Evolutionary conservation across 2,888 invertebrate species (phyloP), one percentile per base, ranked within the genome.

Genomic region (Acrobasis consociella): DNA sequence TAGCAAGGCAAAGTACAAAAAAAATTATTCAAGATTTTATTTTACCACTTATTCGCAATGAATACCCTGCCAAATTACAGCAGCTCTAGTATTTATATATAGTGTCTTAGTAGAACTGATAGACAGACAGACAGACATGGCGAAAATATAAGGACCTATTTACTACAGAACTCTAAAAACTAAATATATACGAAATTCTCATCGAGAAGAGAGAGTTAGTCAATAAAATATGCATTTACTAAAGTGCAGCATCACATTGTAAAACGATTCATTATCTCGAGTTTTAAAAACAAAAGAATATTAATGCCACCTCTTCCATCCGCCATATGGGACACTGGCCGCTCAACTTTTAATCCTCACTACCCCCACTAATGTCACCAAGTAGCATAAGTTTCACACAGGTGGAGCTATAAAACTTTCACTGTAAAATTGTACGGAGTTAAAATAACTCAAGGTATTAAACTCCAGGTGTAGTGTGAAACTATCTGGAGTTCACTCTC

Each of bases 241-340:
- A 56, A 56, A 56, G 38, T 56, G 42, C 42, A 17, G 56, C 56
- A 42, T 46, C 13, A 46, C 17, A 42, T 22, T 42, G 46, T 56
- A 13, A 56, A 56, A 56, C 17, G 42, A 22, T 42, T 42, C 56
- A 56, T 42, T 56, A 56, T 38, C 39, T 56, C 42, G 42, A 9
- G 17, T 56, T 56, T 42, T 56, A 56, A 56, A 56, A 56, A 56
- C 56, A 56, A 56, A 56, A 56, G 56, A 56, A 56, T 42, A 52
- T 46, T 46, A 46, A 52, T 42, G 17, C 46, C 22, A 56, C 39
- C 56, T 56, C 42, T 46, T 10, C 56, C 42, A 56, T 22, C 56
- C 39, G 56, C 56, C 56, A 56, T 56, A 56, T 56, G 56, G 56
- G 56, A 56, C 31, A 52, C 42, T 56, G 56, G 56, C 56, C 56